Conservation (phyloP, 2,113 vertebrate species). For the Ptychochromis oligacanthus region DNA sequence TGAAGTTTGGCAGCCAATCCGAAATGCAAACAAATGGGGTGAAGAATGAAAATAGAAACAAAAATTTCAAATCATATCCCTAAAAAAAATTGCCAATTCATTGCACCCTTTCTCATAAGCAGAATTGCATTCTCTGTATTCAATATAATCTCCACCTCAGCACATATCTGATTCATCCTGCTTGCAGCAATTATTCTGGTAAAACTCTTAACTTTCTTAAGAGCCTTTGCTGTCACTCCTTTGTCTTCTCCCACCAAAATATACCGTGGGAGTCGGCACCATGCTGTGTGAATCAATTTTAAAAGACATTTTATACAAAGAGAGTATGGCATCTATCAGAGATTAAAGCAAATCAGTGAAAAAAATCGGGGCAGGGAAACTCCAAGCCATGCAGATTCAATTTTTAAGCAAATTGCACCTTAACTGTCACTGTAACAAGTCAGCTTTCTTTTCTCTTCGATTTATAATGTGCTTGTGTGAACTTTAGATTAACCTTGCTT, state of each 20-base stretch:
- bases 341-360: conserved; percentile 60
- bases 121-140: background rate
- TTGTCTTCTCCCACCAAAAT: conserved; percentile 38
- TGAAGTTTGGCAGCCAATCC: too few relatives aligned
- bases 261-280: conserved; percentile 32
- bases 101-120: background rate
- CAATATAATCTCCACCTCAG: background rate
- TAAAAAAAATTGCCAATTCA: background rate
- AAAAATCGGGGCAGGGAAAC: conserved; percentile 52
- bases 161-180: background rate
- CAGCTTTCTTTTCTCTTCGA: conserved; percentile 8
- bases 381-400: conserved; percentile 40
- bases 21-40: too few relatives aligned
- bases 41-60: background rate
- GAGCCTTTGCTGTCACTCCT: conserved; percentile 34
- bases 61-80: background rate
- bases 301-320: conserved; percentile 55
- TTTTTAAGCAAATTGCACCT: conserved; percentile 39
- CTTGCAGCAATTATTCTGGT: background rate
- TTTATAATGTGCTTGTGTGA: conserved; percentile 33
- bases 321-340: conserved; percentile 31
- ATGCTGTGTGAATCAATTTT: conserved; percentile 49
- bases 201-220: conserved; percentile 34
- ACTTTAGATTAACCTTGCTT: conserved; percentile 43
- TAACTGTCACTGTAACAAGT: conserved; percentile 39